Conservation (phyloP, 2,113 vertebrate species). For the Petroica traversi region DNA sequence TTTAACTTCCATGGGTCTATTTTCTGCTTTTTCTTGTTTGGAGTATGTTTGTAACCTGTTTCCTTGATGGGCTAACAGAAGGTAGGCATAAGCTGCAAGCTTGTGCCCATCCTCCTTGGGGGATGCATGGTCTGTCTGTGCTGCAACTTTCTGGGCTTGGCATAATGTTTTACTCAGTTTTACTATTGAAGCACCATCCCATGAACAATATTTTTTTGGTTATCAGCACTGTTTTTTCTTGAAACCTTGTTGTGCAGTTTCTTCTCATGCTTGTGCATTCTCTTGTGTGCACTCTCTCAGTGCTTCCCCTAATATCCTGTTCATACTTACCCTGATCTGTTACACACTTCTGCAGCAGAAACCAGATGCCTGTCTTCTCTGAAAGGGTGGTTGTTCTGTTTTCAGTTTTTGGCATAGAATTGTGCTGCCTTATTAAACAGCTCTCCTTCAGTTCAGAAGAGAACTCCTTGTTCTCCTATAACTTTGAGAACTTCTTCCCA, state of each 20-base stretch:
- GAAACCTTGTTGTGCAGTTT: background rate
- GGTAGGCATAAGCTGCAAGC: background rate
- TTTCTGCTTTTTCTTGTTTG: background rate
- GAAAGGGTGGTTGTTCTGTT: background rate
- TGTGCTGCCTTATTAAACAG: background rate
- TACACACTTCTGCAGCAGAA: background rate
- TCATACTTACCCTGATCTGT: background rate
- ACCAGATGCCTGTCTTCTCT: background rate
- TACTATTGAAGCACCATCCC: background rate
- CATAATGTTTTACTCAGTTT: background rate
- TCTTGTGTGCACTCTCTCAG: background rate
- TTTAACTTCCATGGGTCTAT: background rate
- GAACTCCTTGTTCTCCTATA: background rate
- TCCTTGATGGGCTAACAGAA: background rate
- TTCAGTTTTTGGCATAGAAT: background rate
- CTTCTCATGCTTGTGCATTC: rapidly evolving
- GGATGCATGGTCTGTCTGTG: background rate
- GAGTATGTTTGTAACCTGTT: background rate
- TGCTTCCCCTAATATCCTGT: background rate
- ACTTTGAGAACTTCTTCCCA: background rate
- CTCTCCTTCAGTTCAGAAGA: background rate
- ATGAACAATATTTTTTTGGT: background rate
- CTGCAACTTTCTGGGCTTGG: background rate
- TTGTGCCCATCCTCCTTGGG: background rate
- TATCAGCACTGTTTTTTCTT: background rate